Conservation (phyloP, 2,797 vertebrate species). For the Crax fasciolata region DNA sequence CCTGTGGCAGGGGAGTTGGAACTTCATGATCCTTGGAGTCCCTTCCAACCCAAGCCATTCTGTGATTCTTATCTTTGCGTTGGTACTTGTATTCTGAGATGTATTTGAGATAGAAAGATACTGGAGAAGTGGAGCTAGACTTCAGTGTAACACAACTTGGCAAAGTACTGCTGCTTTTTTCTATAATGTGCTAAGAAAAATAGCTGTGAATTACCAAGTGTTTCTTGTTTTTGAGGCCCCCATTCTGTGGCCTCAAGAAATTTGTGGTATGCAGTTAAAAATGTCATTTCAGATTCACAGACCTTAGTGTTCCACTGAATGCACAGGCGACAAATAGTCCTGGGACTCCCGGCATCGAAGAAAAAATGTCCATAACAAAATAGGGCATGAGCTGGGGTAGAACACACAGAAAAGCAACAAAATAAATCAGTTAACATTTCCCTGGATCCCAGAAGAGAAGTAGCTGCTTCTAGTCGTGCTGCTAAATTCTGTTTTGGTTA, state of each 20-base stretch:
- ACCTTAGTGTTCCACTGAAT: conserved; percentile 90
- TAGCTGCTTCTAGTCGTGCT: background rate
- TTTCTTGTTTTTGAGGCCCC: background rate
- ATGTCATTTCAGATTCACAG: background rate
- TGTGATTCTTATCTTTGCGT: background rate
- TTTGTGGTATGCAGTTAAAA: accelerated
- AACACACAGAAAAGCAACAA: background rate
- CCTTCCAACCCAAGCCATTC: too few species aligned
- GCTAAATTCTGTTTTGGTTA: background rate
- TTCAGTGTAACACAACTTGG: background rate
- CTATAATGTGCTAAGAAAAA: background rate
- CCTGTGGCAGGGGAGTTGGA: too few species aligned
- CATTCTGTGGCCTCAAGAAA: background rate
- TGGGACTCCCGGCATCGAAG: conserved; percentile 85
- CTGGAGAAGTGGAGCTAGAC: background rate
- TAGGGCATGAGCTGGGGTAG: conserved; percentile 86
- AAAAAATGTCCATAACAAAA: conserved; percentile 90
- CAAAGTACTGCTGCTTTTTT: background rate
- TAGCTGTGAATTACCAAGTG: background rate
- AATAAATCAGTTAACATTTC: background rate
- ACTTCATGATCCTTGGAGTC: too few species aligned
- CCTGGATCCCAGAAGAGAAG: background rate
- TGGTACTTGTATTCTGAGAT: background rate
- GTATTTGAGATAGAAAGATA: background rate
- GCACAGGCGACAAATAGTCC: conserved; percentile 90